Base-by-base conservation (phyloP, 2,888 invertebrate species). In the Drosophila colorata region DNA sequence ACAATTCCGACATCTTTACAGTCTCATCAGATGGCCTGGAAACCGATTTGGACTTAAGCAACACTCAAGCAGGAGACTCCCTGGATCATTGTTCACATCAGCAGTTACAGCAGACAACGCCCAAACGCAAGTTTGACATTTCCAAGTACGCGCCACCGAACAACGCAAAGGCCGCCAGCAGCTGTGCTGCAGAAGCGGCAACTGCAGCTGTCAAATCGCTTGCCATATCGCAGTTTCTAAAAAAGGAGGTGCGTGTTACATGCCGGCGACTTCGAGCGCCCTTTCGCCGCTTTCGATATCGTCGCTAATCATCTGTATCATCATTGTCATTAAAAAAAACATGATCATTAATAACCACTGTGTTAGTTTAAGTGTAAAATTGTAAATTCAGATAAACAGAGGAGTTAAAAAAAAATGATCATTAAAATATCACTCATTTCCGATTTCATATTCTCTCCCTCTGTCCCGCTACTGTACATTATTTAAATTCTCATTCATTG, bases 21-120 rank as follows among this genome's bases (percentile, higher is more conserved):
- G 92, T 92, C 2, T 92, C 92, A 4, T 92, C 92, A 0, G 92
- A 92, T 74, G 92, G 92, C 3, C 74, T 92, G 55, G 92, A 92
- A 20, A 92, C 92, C 0, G 92, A 92, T 69, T 61, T 92, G 65
- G 92, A 92, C 64, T 58, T 92, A 25, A 92, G 92, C 70, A 92
- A 91, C 55, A 88, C 90, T 3, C 91, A 90, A 51, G 80, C 83
- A 0, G 90, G 80, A 2, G 87, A 86, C 33, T 76, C 85, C 9
- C 65, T 80, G 14, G 86, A 80, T 1, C 83, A 80, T 37, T 88
- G 83, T 53, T 65, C 80, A 0, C 78, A 84, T 52, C 80, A 87
- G 43, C 60, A 69, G 16, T 25, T 41, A 9, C 75, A 70, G 37
- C 47, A 71, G 43, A 78, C 64, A 20, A 85, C 90, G 37, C 90